Conservation (phyloP, 1,140 invertebrate species). For the Eumaeus atala region DNA sequence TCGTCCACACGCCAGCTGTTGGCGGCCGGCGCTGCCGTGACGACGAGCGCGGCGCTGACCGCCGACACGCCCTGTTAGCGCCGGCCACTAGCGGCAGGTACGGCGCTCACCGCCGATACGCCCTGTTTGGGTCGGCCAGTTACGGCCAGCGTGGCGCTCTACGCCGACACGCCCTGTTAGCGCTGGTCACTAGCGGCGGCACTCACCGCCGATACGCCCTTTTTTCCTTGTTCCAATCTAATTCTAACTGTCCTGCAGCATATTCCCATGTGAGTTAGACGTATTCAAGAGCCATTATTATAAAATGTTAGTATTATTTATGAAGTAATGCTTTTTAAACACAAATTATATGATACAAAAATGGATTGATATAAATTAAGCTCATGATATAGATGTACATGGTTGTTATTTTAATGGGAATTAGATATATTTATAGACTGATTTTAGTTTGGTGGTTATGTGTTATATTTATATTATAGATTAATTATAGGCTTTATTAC, state of each 20-base stretch:
- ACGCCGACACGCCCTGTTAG: conserved; percentile 29
- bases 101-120: neutral
- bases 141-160: conserved; percentile 24
- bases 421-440: too few relatives aligned
- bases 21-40: conserved; percentile 35
- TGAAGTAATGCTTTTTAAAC: neutral
- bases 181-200: conserved; percentile 21
- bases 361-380: neutral
- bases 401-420: too few relatives aligned
- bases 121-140: neutral
- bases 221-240: too few relatives aligned
- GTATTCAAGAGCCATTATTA: too few relatives aligned
- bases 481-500: too few relatives aligned
- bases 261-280: too few relatives aligned
- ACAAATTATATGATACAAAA: neutral
- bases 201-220: conserved; percentile 32
- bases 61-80: conserved; percentile 46
- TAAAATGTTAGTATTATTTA: too few relatives aligned
- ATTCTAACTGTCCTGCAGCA: too few relatives aligned
- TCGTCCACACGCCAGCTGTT: conserved; percentile 81
- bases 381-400: too few relatives aligned
- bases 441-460: too few relatives aligned
- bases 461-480: too few relatives aligned
- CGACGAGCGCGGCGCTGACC: conserved; percentile 36
- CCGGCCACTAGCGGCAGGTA: conserved; percentile 4